These are phyloP conservation scores for Pyrocephalus nanus DNA, from an alignment of 2,797 vertebrate genomes.

Conservation along the genomic window DNA sequence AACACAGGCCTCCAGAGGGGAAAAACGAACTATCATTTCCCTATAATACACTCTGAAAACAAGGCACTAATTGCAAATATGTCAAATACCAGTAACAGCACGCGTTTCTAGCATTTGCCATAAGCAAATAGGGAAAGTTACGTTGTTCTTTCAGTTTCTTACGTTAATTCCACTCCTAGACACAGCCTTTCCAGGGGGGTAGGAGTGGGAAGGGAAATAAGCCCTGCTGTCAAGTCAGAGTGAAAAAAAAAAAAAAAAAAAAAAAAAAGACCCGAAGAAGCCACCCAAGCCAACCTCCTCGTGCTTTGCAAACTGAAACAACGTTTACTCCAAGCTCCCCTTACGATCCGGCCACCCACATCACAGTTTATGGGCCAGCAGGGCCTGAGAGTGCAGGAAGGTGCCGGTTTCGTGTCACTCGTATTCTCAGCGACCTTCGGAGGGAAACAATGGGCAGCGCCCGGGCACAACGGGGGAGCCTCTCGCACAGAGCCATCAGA, in stretches of 20 bases:
- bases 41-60: not conserved
- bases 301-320: not conserved
- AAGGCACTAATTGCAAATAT: not conserved
- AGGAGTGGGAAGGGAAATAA: not conserved
- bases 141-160: not conserved
- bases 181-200: accelerated
- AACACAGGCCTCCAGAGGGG: accelerated
- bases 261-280: not conserved
- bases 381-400: not conserved
- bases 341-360: not conserved
- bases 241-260: not conserved
- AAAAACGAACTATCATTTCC: not conserved
- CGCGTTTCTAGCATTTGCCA: not conserved
- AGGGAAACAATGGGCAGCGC: not conserved
- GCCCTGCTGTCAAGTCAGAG: no score
- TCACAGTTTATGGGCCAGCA: not conserved
- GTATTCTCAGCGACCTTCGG: not conserved
- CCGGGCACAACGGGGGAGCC: not conserved
- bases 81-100: not conserved
- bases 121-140: not conserved
- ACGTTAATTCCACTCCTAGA: not conserved
- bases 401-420: not conserved
- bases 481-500: not conserved
- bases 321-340: not conserved
- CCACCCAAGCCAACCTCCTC: not conserved